These are phyloP conservation scores for Pteruthius melanotis DNA, from an alignment of 2,113 vertebrate species.

Conservation along the genomic window DNA sequence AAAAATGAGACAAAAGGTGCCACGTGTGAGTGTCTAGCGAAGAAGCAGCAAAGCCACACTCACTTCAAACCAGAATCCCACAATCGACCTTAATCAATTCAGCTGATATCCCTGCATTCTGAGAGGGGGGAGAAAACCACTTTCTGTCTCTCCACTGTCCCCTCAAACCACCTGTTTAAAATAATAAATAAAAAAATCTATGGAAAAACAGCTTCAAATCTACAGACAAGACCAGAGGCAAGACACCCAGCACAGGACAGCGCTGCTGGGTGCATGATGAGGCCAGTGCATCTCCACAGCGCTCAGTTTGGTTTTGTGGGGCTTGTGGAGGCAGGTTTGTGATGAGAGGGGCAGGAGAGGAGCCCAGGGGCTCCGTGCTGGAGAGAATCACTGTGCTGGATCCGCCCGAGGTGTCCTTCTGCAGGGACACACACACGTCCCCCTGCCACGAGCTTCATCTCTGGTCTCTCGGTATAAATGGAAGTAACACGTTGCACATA, in stretches of 20 bases:
- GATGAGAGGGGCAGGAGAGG: background rate
- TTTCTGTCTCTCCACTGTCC: background rate
- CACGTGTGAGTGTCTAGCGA: fast-evolving
- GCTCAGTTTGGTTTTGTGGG: background rate
- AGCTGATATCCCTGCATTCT: background rate
- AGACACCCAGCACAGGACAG: fast-evolving
- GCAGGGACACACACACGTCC: background rate
- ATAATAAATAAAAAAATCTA: background rate
- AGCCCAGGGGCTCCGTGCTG: background rate
- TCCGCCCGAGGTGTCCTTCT: background rate
- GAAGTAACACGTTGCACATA: background rate
- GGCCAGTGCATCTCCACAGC: background rate
- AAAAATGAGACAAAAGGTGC: constrained; percentile 18
- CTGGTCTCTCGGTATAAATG: background rate
- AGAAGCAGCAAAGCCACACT: background rate
- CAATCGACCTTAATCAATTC: constrained; percentile 19
- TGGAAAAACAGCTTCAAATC: background rate
- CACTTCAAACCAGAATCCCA: background rate
- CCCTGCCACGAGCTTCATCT: background rate
- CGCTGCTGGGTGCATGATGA: fast-evolving
- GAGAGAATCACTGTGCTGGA: background rate
- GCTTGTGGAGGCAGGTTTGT: background rate
- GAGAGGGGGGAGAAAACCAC: background rate
- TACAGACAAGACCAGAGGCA: background rate
- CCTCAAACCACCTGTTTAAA: background rate